Conservation (phyloP, 2,797 vertebrate genomes). For the Molossus molossus region DNA sequence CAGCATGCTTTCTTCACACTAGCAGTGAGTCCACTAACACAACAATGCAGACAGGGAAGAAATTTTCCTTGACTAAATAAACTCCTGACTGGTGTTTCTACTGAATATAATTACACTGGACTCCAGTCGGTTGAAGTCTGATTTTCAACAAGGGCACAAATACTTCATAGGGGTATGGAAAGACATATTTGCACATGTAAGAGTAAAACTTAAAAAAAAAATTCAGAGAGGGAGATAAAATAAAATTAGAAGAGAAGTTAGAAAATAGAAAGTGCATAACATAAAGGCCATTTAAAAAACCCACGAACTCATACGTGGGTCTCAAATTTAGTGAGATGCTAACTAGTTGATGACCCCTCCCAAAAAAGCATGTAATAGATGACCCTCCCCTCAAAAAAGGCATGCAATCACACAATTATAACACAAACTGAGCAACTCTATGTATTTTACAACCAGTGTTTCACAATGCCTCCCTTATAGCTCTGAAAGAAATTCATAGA, state of each 20-base stretch:
- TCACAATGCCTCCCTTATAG: neutral
- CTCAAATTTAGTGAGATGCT: neutral
- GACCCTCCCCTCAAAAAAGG: neutral
- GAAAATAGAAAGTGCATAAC: neutral
- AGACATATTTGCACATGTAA: conserved; percentile 12
- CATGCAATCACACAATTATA: neutral
- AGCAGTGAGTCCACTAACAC: neutral
- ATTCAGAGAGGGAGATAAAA: neutral
- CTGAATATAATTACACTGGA: neutral
- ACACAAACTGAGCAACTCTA: neutral
- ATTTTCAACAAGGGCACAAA: neutral
- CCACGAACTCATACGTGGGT: neutral
- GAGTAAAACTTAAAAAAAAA: neutral
- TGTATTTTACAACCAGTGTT: neutral
- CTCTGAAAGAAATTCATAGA: neutral
- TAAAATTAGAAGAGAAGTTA: neutral
- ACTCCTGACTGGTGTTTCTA: neutral
- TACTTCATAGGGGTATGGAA: neutral
- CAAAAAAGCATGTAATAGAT: neutral
- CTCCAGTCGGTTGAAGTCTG: neutral
- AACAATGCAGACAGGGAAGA: neutral
- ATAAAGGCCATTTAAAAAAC: neutral
- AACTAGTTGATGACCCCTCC: neutral
- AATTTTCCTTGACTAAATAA: neutral
- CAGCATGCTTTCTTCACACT: neutral